Evolutionary conservation across 1,140 invertebrate species (phyloP).

Genomic region (Nasonia giraulti): DNA sequence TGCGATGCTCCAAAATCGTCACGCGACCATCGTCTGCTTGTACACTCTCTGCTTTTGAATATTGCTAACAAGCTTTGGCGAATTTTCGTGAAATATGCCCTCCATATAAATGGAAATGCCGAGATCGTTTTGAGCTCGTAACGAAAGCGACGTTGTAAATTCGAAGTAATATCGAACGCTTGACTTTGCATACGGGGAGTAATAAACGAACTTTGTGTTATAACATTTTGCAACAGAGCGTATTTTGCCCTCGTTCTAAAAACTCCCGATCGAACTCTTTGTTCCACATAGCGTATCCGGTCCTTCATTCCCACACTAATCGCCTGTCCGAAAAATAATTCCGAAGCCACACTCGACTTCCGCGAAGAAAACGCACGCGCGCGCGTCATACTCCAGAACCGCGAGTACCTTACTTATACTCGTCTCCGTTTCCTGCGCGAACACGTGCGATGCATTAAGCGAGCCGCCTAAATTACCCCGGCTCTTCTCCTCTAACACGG

Average conservation of each 20-base stretch:
- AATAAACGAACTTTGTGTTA: neutral
- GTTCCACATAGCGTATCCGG: neutral
- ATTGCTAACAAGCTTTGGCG: neutral
- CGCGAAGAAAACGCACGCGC: neutral
- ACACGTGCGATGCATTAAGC: conserved; percentile 27
- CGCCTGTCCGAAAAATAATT: neutral
- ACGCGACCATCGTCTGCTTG: neutral
- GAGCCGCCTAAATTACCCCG: conserved; percentile 59
- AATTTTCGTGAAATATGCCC: neutral
- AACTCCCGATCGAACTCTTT: neutral
- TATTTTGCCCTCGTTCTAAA: too few species aligned
- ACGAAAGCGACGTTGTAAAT: neutral
- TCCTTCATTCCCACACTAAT: neutral
- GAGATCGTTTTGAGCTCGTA: neutral
- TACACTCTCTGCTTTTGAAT: neutral
- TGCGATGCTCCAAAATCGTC: neutral
- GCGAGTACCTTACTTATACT: neutral
- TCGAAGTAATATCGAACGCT: neutral
- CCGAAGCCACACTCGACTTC: neutral
- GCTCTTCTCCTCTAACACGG: conserved; percentile 54
- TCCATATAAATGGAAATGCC: neutral
- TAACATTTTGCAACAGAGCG: neutral
- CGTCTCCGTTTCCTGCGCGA: conserved; percentile 9
- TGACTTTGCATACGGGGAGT: neutral
- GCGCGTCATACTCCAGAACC: neutral